Conservation (phyloP, 1,140 invertebrate species). For the Brevipalpus yothersi region DNA sequence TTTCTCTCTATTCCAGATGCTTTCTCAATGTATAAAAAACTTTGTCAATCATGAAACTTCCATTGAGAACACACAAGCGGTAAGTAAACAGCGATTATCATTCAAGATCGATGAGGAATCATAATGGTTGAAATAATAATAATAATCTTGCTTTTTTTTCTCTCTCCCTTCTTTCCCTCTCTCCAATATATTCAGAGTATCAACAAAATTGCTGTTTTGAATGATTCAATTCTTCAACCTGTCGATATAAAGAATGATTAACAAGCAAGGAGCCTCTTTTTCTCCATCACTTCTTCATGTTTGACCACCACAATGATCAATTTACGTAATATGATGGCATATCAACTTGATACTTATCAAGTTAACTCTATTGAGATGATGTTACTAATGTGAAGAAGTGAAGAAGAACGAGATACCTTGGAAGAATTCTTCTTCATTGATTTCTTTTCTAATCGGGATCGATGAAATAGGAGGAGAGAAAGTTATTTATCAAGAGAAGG, state of each 20-base stretch:
- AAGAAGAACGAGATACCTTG: too few relatives aligned
- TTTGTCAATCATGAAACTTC: not conserved
- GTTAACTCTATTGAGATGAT: too few relatives aligned
- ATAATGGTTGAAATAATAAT: not conserved
- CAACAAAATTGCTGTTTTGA: not conserved
- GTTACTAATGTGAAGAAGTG: too few relatives aligned
- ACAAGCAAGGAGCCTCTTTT: not conserved
- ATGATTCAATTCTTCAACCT: not conserved
- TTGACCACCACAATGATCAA: too few relatives aligned
- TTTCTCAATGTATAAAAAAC: not conserved
- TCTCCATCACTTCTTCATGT: too few relatives aligned
- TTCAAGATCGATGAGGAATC: not conserved
- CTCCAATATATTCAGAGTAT: not conserved
- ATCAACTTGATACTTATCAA: too few relatives aligned
- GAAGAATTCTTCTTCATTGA: too few relatives aligned
- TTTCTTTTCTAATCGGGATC: too few relatives aligned
- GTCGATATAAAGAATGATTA: not conserved
- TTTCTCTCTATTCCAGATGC: not conserved
- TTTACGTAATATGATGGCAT: too few relatives aligned
- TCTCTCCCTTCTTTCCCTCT: not conserved
- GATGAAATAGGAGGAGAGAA: too few relatives aligned
- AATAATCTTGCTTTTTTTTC: not conserved
- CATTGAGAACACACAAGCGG: not conserved
- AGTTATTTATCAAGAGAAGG: too few relatives aligned
- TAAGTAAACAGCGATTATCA: not conserved